phyloP scores from a whole-genome alignment of 2,888 invertebrate genomes.

The Napeogenes sylphis region DNA sequence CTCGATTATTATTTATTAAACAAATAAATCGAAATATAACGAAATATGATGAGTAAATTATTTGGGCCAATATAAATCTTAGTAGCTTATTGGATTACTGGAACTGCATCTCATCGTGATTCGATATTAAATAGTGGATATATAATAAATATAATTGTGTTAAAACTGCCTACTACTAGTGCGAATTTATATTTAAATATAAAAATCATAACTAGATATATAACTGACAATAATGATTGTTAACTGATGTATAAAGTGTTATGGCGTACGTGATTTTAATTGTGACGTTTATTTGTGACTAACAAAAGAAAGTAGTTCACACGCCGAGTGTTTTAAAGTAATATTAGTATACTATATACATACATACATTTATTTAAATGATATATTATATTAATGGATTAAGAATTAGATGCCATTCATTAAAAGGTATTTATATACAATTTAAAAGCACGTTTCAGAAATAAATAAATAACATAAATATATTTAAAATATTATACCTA shows the following conservation, averaged over 20 bases:
- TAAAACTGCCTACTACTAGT: slow-evolving; percentile 76
- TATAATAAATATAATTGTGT: slow-evolving; percentile 66
- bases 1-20: slow-evolving; percentile 16
- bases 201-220: slow-evolving; percentile 75
- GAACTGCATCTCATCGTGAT: slow-evolving; percentile 50
- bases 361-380: slow-evolving; percentile 15
- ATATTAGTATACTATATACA: slow-evolving; percentile 20
- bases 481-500: no score
- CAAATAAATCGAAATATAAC: slow-evolving; percentile 23
- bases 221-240: slow-evolving; percentile 79
- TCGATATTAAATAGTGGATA: slow-evolving; percentile 55
- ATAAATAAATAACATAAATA: no score
- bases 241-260: slow-evolving; percentile 77
- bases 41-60: slow-evolving; percentile 1
- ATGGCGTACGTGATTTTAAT: slow-evolving; percentile 66
- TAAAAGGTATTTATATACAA: no score
- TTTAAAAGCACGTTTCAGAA: no score
- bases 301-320: slow-evolving; percentile 54
- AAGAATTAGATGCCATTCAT: no score
- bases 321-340: slow-evolving; percentile 46
- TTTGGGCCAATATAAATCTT: slow-evolving; percentile 6
- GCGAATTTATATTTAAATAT: slow-evolving; percentile 77
- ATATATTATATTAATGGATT: not conserved
- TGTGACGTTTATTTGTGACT: slow-evolving; percentile 52
- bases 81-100: slow-evolving; percentile 13